Base-by-base conservation (phyloP, 2,888 invertebrate species). In the Galerucella nymphaeae region DNA sequence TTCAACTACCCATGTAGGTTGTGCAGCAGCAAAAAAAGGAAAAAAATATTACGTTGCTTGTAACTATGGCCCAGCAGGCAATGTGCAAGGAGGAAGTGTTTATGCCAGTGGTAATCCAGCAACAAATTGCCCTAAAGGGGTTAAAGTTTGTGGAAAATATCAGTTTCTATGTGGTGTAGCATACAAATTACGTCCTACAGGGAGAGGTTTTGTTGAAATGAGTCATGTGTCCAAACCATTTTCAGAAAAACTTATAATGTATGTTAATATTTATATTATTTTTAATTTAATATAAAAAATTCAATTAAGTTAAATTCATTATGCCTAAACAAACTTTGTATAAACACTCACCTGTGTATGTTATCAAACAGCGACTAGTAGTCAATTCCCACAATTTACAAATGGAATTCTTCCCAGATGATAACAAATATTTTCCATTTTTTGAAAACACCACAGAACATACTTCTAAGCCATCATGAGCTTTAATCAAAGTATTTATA, bases 301-400 rank as follows among this genome's bases (percentile, higher is more conserved):
- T 30, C 23, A 8, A 38, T 38, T 8, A 30, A 30, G 30, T 5
- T 30, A 30, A 30, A 38, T 38, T 38, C 8, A 38, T 8, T 1
- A 38, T 38, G 8, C 30, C 30, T 38, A 9, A 38, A 38, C 30
- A 38, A 38, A 38, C 30, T 38, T 9, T 1, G 8, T 38, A 38
- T 5, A 38, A 38, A 38, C 30, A 38, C 66, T 73, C 66, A 70
- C 99, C 99, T 0, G 99, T 99, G 85, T 99, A 99, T 0, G 97
- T 97, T 79, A 99, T 98, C 48, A 99, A 89, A 85, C 99, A 99
- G 23, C 99, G 90, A 81, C 97, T 97, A 10, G 99, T 98, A 0
- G 98, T 96, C 70, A 99, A 85, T 87, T 99, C 99, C 99, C 99
- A 99, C 13, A 99, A 88, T 86, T 99, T 99, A 16, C 99, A 97